A percentile compares a stretch with the other conserved stretches of the same genome.
Conservation (phyloP, 2,888 invertebrate genomes). For the Hydroisotoma schaefferi region DNA sequence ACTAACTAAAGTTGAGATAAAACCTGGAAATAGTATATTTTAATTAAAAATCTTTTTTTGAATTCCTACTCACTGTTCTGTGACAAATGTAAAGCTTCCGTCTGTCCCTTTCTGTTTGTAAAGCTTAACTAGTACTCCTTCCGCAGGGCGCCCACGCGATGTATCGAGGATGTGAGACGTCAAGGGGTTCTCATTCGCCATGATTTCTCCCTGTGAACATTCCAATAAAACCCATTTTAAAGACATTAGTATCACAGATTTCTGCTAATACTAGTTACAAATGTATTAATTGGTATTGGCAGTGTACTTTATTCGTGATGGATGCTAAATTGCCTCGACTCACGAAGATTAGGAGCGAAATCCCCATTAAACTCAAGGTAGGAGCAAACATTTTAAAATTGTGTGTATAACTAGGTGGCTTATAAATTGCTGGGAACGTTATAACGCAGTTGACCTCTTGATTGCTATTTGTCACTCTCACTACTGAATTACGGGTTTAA, state of each 20-base stretch:
- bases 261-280: neutral
- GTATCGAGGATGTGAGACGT: constrained; percentile 74
- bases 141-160: constrained; percentile 64
- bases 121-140: constrained; percentile 64
- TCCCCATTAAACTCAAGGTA: neutral
- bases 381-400: neutral
- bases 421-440: too few species aligned
- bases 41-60: constrained; percentile 1
- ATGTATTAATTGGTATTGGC: neutral
- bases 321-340: neutral
- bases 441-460: too few species aligned
- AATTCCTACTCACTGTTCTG: constrained; percentile 44
- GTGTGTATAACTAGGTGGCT: too few species aligned
- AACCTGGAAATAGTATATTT: neutral
- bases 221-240: neutral
- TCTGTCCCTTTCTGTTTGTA: constrained; percentile 53
- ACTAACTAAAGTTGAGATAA: too few species aligned
- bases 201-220: neutral
- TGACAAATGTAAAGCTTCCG: constrained; percentile 64
- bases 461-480: too few species aligned
- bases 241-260: neutral
- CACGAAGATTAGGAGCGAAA: neutral
- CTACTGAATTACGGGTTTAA: too few species aligned
- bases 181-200: constrained; percentile 54
- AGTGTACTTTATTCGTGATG: neutral